Evolutionary conservation across 2,888 invertebrate species (phyloP), one percentile per base, ranked within the genome.

Genomic region (Trichopoda pennipes): DNA sequence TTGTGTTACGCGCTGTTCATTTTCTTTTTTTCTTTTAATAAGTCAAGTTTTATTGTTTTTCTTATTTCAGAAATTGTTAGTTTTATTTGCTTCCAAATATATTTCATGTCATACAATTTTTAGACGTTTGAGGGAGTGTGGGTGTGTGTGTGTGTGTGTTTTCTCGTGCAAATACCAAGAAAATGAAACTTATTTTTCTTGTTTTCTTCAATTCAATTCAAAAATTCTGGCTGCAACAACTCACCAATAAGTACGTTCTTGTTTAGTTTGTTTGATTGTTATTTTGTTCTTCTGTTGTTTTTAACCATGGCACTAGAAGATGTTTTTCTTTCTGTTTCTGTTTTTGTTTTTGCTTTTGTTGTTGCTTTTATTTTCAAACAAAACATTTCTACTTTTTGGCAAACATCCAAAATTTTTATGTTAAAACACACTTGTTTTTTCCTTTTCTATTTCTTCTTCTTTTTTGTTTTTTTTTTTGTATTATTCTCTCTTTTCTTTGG

Each of bases 311-410:
- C 74, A 69, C 68, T 74, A 74, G 73, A 68, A 80, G 61, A 68
- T 69, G 73, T 66, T 79, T 58, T 32, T 56, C 21, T 47, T 56
- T 32, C 21, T n/a, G 32, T 53, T 51, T 49, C 32, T 38, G 28
- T 28, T 28, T 28, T n/a, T n/a, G n/a, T n/a, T n/a, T n/a, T 23
- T n/a, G n/a, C n/a, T n/a, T n/a, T n/a, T n/a, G n/a, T n/a, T n/a
- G n/a, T 28, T 55, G 3, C 35, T 38, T 64, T 73, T 28, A 68
- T 68, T 68, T 63, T 80, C 74, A 80, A 80, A 80, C 79, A 80
- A 80, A 80, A 80, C 73, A 74, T 74, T 23, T 74, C 21, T 42
- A 56, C 66, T 76, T 79, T 82, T 77, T 82, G 82, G 82, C 79
- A 61, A 72, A 19, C 10, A 61, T 75, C 82, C 82, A 82, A 80